Evolutionary conservation across 1,140 invertebrate species (phyloP), one percentile per base, ranked within the genome.

Genomic region (Cryptotermes secundus): DNA sequence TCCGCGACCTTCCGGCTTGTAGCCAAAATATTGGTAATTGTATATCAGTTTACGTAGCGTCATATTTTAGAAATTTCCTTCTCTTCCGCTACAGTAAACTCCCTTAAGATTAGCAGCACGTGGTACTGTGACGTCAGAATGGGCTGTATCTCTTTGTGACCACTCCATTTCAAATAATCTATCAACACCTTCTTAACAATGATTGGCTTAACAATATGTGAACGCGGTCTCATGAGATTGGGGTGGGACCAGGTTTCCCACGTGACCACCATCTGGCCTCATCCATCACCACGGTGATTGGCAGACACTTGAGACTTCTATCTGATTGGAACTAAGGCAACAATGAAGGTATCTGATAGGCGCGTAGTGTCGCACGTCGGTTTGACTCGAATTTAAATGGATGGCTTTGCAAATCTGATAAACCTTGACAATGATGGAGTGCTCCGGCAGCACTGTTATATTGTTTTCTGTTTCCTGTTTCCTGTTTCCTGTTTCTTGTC

Each of bases 191-290:
- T 72, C 59, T 72, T 72, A 72, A 72, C 59, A 72, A 72, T 72
- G 59, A 72, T 72, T n/a, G 59, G 59, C 26, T 72, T 31, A 72
- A 72, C 59, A 72, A 72, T 72, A 31, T 31, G 59, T 72, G 59
- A n/a, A 72, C 59, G 59, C 31, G 59, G 59, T 26, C 59, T 26
- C 59, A n/a, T 31, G 59, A 72, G 59, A 72, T 49, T 19, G 45
- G 45, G 16, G 45, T 7, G n/a, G 59, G 59, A 31, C 7, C 26
- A 72, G 59, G 59, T 72, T 72, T 72, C 59, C 59, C 59, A 72
- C 59, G 59, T 72, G 59, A 72, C 59, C 59, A n/a, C 59, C 59
- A 72, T 72, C 59, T 72, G 59, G 59, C n/a, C 59, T 31, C 59
- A 72, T 72, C 59, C 59, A 72, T 72, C 59, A 72, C 59, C 16